These are phyloP conservation scores for Anhinga rufa DNA, from an alignment of 2,113 vertebrate species.

Conservation along the genomic window DNA sequence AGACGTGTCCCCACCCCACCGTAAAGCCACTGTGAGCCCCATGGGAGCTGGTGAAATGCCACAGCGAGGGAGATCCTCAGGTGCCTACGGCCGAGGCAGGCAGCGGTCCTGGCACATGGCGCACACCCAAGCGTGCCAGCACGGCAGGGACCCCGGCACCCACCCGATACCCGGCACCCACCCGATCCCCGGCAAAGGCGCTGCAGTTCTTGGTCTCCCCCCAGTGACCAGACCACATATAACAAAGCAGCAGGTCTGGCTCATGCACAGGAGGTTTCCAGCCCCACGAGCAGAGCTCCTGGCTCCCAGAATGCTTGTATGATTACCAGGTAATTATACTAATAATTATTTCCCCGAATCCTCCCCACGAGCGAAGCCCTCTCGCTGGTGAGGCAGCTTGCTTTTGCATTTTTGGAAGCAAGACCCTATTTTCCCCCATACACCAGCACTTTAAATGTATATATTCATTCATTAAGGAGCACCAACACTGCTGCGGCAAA, in stretches of 20 bases:
- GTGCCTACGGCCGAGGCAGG: fast-evolving
- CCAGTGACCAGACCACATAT: slow-evolving; percentile 45
- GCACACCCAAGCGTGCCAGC: fast-evolving
- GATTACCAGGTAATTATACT: not conserved
- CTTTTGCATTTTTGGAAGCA: slow-evolving; percentile 58
- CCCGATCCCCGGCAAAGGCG: fast-evolving
- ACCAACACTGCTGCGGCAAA: slow-evolving; percentile 39
- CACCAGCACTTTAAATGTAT: slow-evolving; percentile 23
- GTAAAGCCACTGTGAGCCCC: fast-evolving
- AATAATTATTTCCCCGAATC: not conserved
- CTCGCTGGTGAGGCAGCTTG: not conserved
- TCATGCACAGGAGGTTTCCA: not conserved
- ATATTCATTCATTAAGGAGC: slow-evolving; percentile 55
- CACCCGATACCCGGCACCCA: not conserved
- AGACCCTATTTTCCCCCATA: not conserved
- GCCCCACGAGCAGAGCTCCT: not conserved
- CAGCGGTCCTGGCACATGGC: fast-evolving
- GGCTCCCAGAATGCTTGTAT: not conserved
- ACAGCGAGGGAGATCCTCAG: fast-evolving
- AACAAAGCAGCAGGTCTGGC: not conserved
- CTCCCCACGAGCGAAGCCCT: not conserved
- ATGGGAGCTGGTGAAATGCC: fast-evolving
- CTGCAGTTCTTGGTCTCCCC: slow-evolving; percentile 46
- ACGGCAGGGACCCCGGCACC: not conserved
- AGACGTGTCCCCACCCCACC: fast-evolving